Evolutionary conservation across 2,113 vertebrate species (phyloP).

Genomic region (Hucho hucho): DNA sequence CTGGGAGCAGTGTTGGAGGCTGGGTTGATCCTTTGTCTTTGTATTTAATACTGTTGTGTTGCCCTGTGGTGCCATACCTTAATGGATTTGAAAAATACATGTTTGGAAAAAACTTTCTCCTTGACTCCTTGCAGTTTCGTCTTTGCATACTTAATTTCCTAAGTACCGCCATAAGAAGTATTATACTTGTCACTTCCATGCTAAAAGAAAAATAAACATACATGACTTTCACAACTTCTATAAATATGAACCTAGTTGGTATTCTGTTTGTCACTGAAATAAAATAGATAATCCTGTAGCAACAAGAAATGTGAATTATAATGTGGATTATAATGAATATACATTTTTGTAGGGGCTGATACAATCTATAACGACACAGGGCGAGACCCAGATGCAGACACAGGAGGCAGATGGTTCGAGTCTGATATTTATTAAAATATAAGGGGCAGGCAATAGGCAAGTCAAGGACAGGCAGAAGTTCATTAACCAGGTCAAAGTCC

Average conservation of each 20-base stretch:
- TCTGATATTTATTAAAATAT: too few species aligned
- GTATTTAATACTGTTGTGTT: neutral
- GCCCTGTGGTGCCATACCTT: neutral
- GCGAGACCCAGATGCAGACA: too few species aligned
- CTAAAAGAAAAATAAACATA: neutral
- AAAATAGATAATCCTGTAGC: too few species aligned
- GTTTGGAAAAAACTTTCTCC: neutral
- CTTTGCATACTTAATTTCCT: neutral
- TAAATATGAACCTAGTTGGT: neutral
- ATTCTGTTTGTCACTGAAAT: too few species aligned
- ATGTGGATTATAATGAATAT: too few species aligned
- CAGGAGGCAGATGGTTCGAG: too few species aligned
- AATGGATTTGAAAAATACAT: neutral
- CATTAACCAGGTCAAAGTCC: too few species aligned
- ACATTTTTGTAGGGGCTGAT: too few species aligned
- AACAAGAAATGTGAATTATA: too few species aligned
- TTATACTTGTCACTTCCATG: neutral
- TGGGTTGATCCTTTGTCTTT: neutral
- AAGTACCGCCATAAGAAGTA: neutral
- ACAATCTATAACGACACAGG: too few species aligned
- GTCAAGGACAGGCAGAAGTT: too few species aligned
- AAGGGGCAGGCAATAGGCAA: too few species aligned
- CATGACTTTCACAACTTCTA: neutral
- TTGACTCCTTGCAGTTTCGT: neutral
- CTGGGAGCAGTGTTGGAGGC: neutral